A percentile compares a stretch with the other conserved stretches of the same genome.
Conservation (phyloP, 2,113 vertebrate species). For the Thermophis baileyi region DNA sequence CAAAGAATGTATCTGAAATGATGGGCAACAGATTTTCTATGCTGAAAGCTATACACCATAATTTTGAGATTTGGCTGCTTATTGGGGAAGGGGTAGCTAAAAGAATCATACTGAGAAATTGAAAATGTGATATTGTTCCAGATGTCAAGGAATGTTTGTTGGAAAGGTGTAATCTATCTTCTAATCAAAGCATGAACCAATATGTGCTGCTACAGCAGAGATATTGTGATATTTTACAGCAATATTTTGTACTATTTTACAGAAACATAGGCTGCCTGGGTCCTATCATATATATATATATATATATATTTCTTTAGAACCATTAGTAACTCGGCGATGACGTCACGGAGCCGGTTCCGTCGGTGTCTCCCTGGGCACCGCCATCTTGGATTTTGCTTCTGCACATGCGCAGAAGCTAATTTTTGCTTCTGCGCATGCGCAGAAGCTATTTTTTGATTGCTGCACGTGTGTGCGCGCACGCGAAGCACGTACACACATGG, state of each 20-base stretch:
- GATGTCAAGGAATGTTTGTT: background rate
- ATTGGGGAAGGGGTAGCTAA: background rate
- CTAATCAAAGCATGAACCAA: background rate
- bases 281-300: too few species aligned
- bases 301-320: too few species aligned
- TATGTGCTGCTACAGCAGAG: background rate
- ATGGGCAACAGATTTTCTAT: background rate
- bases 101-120: background rate
- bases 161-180: background rate
- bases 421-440: too few species aligned
- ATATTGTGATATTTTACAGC: background rate
- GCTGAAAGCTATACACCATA: background rate
- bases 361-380: too few species aligned
- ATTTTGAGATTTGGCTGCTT: background rate
- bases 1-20: background rate
- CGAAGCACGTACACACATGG: too few species aligned
- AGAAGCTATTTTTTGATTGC: too few species aligned
- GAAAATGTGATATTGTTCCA: background rate
- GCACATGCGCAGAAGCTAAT: too few species aligned
- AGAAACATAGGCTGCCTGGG: background rate
- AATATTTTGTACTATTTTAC: background rate
- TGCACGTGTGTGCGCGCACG: too few species aligned
- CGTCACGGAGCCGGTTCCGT: too few species aligned
- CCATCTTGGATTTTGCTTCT: too few species aligned
- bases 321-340: too few species aligned